phyloP scores from a whole-genome alignment of 2,113 vertebrate genomes.

The Centrocercus urophasianus region DNA sequence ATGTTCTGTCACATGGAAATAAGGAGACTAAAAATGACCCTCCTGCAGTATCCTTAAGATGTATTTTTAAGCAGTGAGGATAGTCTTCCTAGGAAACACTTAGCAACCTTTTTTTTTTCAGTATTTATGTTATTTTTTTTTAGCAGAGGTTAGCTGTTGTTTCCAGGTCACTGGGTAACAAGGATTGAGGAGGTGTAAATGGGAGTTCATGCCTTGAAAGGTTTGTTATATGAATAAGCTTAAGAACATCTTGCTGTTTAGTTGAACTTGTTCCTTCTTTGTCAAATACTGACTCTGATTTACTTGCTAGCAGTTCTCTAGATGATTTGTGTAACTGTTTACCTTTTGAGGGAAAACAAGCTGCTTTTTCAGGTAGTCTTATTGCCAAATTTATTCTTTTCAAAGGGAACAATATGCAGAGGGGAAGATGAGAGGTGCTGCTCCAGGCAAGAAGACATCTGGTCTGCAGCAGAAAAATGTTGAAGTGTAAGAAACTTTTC shows the following conservation, averaged over 20 bases:
- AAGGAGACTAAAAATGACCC: background rate
- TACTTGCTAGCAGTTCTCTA: background rate
- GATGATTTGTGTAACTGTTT: background rate
- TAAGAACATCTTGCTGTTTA: background rate
- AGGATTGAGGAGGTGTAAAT: background rate
- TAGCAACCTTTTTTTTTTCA: background rate
- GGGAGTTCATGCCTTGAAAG: too few relatives aligned
- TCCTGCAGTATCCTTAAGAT: background rate
- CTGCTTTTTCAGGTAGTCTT: background rate
- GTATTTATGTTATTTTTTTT: background rate
- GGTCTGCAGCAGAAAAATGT: conserved; percentile 96
- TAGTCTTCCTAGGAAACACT: background rate
- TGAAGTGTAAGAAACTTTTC: conserved; percentile 89
- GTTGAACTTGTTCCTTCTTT: background rate
- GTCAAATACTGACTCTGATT: background rate
- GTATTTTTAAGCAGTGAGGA: background rate
- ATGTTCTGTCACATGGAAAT: background rate
- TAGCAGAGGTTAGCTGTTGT: background rate
- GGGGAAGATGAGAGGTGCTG: conserved; percentile 99
- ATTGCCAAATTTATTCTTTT: background rate
- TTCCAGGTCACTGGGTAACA: background rate
- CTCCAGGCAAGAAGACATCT: conserved; percentile 97
- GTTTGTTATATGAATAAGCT: background rate
- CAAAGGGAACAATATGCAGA: conserved; percentile 98
- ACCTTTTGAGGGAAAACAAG: background rate